These are phyloP conservation scores for Erpornis zantholeuca DNA, from an alignment of 2,113 vertebrate species.

Conservation along the genomic window DNA sequence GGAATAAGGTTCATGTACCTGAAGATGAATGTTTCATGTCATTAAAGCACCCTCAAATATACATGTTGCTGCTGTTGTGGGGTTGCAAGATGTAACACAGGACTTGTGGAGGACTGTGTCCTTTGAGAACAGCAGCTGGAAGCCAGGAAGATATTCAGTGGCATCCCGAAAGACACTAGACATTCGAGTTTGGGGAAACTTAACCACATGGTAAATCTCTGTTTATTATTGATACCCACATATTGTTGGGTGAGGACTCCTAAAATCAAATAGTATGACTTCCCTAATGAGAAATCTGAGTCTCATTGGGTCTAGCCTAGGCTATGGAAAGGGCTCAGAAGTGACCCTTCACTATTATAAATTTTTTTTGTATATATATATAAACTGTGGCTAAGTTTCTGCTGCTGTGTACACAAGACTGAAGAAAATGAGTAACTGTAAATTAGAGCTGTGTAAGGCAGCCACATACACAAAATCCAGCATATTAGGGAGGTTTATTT, in stretches of 20 bases:
- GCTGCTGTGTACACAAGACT: neutral
- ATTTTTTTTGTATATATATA: neutral
- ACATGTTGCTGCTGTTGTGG: neutral
- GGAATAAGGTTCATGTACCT: neutral
- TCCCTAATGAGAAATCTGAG: neutral
- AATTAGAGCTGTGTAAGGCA: neutral
- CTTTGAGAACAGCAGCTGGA: neutral
- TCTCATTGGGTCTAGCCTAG: neutral
- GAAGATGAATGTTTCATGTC: neutral
- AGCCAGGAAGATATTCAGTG: neutral
- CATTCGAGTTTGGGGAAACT: neutral
- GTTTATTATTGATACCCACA: neutral
- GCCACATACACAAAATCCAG: neutral
- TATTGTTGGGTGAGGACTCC: neutral
- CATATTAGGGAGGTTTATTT: neutral
- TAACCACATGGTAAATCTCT: neutral
- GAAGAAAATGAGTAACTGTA: neutral
- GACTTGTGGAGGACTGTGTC: neutral
- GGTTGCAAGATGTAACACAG: neutral
- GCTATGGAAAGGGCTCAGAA: neutral
- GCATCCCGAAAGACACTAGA: neutral
- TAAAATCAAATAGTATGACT: neutral
- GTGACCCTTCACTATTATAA: neutral
- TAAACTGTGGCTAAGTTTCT: neutral
- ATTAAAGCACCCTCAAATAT: neutral